phyloP scores from a whole-genome alignment of 2,888 invertebrate genomes.

The Aethes cnicana region DNA sequence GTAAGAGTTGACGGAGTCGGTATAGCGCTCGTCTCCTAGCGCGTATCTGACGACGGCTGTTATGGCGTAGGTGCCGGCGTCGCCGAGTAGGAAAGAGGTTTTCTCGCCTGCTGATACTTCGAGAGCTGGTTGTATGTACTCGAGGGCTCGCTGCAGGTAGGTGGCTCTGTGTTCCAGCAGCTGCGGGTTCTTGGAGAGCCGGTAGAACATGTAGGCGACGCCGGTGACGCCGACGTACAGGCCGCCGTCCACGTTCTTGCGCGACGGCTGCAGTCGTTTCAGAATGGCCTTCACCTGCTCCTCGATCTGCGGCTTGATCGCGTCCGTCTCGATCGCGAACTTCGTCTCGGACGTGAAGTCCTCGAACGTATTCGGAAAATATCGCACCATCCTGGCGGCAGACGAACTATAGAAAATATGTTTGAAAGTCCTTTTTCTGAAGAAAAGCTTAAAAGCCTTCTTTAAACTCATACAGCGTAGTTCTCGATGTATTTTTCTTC shows the following conservation, averaged over 20 bases:
- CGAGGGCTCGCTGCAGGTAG: constrained; percentile 82
- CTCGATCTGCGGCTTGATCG: constrained; percentile 50
- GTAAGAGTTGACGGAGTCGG: constrained; percentile 59
- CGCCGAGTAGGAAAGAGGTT: constrained; percentile 89
- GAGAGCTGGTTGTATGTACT: constrained; percentile 85
- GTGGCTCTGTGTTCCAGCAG: constrained; percentile 65
- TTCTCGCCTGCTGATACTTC: constrained; percentile 82
- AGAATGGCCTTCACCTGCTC: constrained; percentile 58
- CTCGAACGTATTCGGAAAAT: constrained; percentile 65
- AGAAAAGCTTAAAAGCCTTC: constrained; percentile 1
- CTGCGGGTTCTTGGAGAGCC: constrained; percentile 82
- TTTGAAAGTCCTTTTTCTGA: too few species aligned
- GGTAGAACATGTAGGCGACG: constrained; percentile 89
- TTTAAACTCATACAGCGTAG: constrained; percentile 17
- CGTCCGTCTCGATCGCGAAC: constrained; percentile 46
- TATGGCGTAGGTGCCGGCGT: constrained; percentile 89
- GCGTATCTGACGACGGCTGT: constrained; percentile 84
- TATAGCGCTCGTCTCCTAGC: constrained; percentile 64
- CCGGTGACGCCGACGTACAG: constrained; percentile 88
- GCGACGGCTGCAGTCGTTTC: constrained; percentile 57
- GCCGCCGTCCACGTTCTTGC: constrained; percentile 81
- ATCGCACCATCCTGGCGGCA: constrained; percentile 64
- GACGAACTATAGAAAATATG: constrained; percentile 34
- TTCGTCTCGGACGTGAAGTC: constrained; percentile 49
- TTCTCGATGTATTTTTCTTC: background rate